A percentile compares a stretch with the other conserved stretches of the same genome.
Conservation (phyloP, 2,113 vertebrate genomes). For the Cololabis saira region DNA sequence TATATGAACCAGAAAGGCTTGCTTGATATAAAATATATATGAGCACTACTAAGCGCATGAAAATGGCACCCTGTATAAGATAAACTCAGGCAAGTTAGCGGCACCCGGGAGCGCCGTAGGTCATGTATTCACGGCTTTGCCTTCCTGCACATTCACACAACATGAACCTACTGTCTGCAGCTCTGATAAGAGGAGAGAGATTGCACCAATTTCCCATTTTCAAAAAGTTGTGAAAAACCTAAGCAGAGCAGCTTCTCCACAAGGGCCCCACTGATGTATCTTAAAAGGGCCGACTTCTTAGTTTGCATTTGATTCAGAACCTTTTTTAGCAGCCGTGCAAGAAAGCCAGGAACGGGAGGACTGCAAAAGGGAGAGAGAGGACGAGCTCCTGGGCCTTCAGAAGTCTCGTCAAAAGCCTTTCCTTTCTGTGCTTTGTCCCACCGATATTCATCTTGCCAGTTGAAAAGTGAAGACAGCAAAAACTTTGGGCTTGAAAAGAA, state of each 20-base stretch:
- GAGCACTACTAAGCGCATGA: neutral
- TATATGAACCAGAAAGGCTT: conserved; percentile 33
- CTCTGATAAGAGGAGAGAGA: conserved; percentile 72
- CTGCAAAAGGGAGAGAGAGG: conserved; percentile 73
- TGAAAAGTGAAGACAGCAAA: conserved; percentile 78
- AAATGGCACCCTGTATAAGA: neutral
- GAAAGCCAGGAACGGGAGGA: conserved; percentile 71
- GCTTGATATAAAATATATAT: conserved; percentile 4
- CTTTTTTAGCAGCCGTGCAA: conserved; percentile 66
- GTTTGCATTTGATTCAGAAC: conserved; percentile 79
- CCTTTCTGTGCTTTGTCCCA: conserved; percentile 75
- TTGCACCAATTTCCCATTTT: conserved; percentile 70
- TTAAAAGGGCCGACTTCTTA: conserved; percentile 78
- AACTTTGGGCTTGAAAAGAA: conserved; percentile 78
- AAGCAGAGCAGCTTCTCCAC: conserved; percentile 75
- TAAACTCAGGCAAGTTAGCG: conserved; percentile 26
- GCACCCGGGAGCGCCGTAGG: conserved; percentile 22
- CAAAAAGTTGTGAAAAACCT: conserved; percentile 71
- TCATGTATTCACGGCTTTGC: conserved; percentile 39
- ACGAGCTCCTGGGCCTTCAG: conserved; percentile 75
- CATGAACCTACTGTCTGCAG: conserved; percentile 66
- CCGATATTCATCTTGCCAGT: conserved; percentile 78
- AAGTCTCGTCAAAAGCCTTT: conserved; percentile 78
- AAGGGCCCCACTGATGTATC: conserved; percentile 74
- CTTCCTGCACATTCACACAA: conserved; percentile 43